These are phyloP conservation scores for Toxotes jaculatrix DNA, from an alignment of 2,113 vertebrate genomes.

Conservation along the genomic window DNA sequence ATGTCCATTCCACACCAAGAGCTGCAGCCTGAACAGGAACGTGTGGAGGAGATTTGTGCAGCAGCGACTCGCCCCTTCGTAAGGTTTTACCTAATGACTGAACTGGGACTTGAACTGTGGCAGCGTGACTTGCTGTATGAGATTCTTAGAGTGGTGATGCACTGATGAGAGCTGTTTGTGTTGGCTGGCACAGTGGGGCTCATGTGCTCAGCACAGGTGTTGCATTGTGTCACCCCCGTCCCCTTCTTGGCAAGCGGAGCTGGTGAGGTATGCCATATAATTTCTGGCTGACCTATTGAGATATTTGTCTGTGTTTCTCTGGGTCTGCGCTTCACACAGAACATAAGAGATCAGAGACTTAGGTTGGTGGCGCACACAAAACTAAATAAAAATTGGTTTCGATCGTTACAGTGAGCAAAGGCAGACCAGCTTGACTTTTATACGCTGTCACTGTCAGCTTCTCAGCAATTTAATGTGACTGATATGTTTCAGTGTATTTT, in stretches of 20 bases:
- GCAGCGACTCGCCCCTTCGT: conserved; percentile 17
- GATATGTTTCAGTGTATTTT: conserved; percentile 14
- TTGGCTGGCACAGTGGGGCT: conserved; percentile 58
- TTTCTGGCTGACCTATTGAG: conserved; percentile 53
- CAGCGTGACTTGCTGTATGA: conserved; percentile 14
- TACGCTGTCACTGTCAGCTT: conserved; percentile 8
- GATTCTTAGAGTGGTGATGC: conserved; percentile 43
- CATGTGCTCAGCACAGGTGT: conserved; percentile 63
- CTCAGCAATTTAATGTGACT: conserved; percentile 20
- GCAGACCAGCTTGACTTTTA: conserved; percentile 11
- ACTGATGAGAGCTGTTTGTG: conserved; percentile 62
- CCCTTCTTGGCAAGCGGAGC: conserved; percentile 45
- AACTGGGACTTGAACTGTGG: conserved; percentile 40
- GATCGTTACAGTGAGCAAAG: not conserved
- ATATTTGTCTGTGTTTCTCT: conserved; percentile 24
- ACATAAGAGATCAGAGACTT: conserved; percentile 5
- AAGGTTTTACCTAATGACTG: conserved; percentile 54
- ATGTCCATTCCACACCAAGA: conserved; percentile 54
- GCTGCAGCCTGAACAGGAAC: conserved; percentile 52
- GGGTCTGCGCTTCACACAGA: conserved; percentile 10
- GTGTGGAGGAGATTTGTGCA: conserved; percentile 50
- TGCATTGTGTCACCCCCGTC: conserved; percentile 58
- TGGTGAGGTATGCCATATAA: conserved; percentile 33
- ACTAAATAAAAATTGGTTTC: conserved; percentile 22
- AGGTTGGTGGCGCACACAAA: not conserved